Evolutionary conservation across 2,113 vertebrate species (phyloP).

Genomic region (Leucopsar rothschildi): DNA sequence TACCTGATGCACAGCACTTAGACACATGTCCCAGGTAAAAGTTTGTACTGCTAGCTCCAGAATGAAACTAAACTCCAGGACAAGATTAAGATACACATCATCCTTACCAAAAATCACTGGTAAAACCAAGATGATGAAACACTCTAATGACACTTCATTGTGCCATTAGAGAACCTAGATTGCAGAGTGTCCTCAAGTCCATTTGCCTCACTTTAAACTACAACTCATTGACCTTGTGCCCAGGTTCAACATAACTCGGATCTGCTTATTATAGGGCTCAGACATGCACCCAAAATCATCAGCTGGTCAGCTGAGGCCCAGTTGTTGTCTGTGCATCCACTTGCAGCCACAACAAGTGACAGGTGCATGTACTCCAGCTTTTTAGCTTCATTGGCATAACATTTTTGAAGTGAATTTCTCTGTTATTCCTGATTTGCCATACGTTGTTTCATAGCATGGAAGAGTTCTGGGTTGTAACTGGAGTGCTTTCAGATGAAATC

Average conservation of each 20-base stretch:
- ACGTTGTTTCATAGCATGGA: not conserved
- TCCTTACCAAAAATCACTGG: not conserved
- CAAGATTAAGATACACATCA: not conserved
- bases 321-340: not conserved
- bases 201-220: not conserved
- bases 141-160: not conserved
- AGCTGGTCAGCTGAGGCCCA: not conserved
- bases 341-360: constrained; percentile 14
- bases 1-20: not conserved
- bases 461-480: not conserved
- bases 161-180: not conserved
- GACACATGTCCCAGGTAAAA: not conserved
- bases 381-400: not conserved
- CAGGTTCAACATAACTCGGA: not conserved
- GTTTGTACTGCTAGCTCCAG: not conserved
- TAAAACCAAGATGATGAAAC: not conserved
- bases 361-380: not conserved
- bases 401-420: not conserved
- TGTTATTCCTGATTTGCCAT: not conserved
- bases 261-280: not conserved
- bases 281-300: not conserved
- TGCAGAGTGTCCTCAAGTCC: not conserved
- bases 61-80: not conserved
- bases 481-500: not conserved
- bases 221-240: not conserved